Percentiles rank a stretch among this genome's conserved stretches.
These are phyloP conservation scores for Acholoe squamosa DNA, from an alignment of 2,888 invertebrate genomes.

Conservation along the genomic window DNA sequence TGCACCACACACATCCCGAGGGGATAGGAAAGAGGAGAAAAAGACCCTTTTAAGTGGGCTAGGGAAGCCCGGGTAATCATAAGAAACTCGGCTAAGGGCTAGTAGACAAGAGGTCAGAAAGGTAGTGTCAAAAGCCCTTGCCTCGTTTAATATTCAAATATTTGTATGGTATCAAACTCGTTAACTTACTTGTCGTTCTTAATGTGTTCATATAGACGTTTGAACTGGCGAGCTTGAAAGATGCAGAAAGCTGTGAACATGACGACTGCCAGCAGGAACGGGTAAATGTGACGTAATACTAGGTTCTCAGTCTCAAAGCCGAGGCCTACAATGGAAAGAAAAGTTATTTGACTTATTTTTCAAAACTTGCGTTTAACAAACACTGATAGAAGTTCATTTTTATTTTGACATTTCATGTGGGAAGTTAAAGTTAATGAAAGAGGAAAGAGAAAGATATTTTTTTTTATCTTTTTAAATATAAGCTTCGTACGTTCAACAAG, in stretches of 20 bases:
- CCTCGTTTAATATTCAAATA: too few species aligned
- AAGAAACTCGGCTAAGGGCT: too few species aligned
- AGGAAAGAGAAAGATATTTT: background rate
- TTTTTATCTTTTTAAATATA: background rate
- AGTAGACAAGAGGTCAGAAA: too few species aligned
- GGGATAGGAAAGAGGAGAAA: too few species aligned
- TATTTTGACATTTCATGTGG: background rate
- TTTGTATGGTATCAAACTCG: too few species aligned
- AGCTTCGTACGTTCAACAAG: background rate
- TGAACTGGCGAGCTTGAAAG: conserved; percentile 96
- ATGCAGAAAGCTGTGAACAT: conserved; percentile 88
- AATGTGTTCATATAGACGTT: conserved; percentile 97
- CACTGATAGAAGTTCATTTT: background rate
- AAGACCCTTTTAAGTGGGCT: too few species aligned
- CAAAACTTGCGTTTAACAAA: background rate
- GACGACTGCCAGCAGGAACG: conserved; percentile 90
- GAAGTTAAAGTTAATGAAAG: background rate
- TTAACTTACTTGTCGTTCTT: conserved; percentile 97
- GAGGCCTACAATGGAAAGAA: conserved; percentile 79
- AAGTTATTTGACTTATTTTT: background rate
- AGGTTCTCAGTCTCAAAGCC: conserved; percentile 86
- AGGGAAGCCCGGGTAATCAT: too few species aligned
- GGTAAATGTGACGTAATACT: conserved; percentile 94
- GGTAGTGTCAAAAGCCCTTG: too few species aligned
- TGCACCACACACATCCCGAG: too few species aligned